These are phyloP conservation scores for Hormaphis cornu DNA, from an alignment of 1,140 invertebrate species.

Conservation along the genomic window DNA sequence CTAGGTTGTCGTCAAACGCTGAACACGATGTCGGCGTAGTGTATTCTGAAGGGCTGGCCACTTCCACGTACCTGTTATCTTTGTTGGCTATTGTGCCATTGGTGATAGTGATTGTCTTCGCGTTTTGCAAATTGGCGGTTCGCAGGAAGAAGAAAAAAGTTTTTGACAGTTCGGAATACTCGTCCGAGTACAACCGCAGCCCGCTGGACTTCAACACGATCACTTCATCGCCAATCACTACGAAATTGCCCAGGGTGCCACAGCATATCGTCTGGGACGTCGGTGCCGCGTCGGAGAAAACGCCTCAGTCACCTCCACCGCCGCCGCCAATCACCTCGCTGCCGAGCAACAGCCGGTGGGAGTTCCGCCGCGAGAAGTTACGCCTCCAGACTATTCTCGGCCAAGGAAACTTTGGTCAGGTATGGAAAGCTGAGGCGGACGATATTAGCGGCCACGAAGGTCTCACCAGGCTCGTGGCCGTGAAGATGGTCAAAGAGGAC, in stretches of 20 bases:
- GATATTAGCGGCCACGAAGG: slow-evolving; percentile 67
- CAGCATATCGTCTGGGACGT: slow-evolving; percentile 43
- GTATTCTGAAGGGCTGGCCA: slow-evolving; percentile 41
- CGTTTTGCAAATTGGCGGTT: slow-evolving; percentile 46
- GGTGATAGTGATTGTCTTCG: slow-evolving; percentile 47
- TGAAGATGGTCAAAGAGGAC: slow-evolving; percentile 68
- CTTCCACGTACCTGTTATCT: slow-evolving; percentile 50
- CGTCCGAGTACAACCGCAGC: slow-evolving; percentile 49
- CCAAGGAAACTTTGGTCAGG: slow-evolving; percentile 74
- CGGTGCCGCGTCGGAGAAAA: slow-evolving; percentile 33
- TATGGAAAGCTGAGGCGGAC: slow-evolving; percentile 74
- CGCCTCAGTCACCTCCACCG: slow-evolving; percentile 47
- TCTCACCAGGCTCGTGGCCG: slow-evolving; percentile 65
- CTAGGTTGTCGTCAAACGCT: background rate
- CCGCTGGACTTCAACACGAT: slow-evolving; percentile 42
- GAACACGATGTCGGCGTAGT: slow-evolving; percentile 35
- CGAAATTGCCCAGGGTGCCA: slow-evolving; percentile 47
- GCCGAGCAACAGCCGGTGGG: slow-evolving; percentile 51
- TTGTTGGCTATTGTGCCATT: slow-evolving; percentile 51
- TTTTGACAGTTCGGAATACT: slow-evolving; percentile 49
- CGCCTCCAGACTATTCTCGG: slow-evolving; percentile 67
- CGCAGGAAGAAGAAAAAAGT: slow-evolving; percentile 50
- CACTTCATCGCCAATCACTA: slow-evolving; percentile 46
- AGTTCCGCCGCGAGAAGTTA: slow-evolving; percentile 67
- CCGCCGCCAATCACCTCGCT: slow-evolving; percentile 50